Percentiles rank a stretch among this genome's conserved stretches.
These are phyloP conservation scores for Euborellia annulipes DNA, from an alignment of 1,140 invertebrate genomes.

Conservation along the genomic window DNA sequence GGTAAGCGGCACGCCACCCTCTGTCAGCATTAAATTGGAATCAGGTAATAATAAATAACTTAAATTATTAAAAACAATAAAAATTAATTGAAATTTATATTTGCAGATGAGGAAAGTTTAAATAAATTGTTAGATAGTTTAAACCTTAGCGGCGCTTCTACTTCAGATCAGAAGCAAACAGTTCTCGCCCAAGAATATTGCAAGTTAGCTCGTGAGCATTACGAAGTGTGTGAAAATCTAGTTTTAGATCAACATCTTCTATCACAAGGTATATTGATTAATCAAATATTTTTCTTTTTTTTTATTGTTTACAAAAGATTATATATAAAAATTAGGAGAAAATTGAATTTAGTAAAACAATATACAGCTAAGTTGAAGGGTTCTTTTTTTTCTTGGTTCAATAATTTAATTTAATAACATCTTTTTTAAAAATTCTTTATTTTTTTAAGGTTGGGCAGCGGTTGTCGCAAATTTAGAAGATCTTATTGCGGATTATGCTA, in stretches of 20 bases:
- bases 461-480: constrained; percentile 92
- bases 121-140: constrained; percentile 57
- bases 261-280: constrained; percentile 66
- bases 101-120: constrained; percentile 54
- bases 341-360: no score
- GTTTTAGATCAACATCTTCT: constrained; percentile 91
- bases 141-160: constrained; percentile 54
- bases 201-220: constrained; percentile 57
- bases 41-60: no score
- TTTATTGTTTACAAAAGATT: no score
- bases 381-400: no score
- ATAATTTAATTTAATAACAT: no score
- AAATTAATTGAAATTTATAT: constrained; percentile 11
- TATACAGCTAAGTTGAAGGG: no score
- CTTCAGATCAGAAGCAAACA: constrained; percentile 63
- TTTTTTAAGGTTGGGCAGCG: constrained; percentile 59
- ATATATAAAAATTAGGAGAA: no score
- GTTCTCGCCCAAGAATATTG: constrained; percentile 71
- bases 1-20: constrained; percentile 30
- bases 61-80: neutral
- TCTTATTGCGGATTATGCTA: constrained; percentile 55
- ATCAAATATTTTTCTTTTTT: no score
- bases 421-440: constrained; percentile 4
- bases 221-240: constrained; percentile 58
- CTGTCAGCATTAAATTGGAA: constrained; percentile 27